phyloP scores from a whole-genome alignment of 2,113 vertebrate species.

The Plecotus auritus region DNA sequence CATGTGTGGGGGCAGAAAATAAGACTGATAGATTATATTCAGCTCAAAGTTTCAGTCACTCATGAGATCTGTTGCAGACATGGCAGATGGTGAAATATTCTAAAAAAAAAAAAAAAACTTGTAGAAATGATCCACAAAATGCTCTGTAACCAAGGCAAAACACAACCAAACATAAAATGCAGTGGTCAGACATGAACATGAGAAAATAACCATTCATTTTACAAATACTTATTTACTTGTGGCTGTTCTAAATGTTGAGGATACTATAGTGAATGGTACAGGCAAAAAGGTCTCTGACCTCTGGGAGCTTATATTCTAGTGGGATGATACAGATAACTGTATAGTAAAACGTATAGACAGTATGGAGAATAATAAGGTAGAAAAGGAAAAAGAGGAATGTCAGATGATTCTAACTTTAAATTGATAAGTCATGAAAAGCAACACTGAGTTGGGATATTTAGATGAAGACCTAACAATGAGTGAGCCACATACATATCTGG shows the following conservation, averaged over 20 bases:
- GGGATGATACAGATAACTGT: not conserved
- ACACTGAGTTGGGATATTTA: not conserved
- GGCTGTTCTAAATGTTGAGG: not conserved
- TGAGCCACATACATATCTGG: not conserved
- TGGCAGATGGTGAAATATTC: slow-evolving; percentile 74
- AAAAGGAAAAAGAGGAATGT: not conserved
- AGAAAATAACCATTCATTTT: not conserved
- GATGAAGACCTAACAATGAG: not conserved
- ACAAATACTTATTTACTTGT: not conserved
- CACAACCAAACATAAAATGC: not conserved
- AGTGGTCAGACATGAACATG: not conserved
- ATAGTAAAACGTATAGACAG: not conserved
- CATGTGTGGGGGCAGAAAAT: slow-evolving; percentile 64
- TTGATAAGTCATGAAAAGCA: not conserved
- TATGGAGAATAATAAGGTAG: not conserved
- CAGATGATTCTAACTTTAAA: not conserved
- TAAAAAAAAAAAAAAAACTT: slow-evolving; percentile 73
- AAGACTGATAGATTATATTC: slow-evolving; percentile 76
- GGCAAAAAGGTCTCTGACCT: not conserved
- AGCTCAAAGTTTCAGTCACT: slow-evolving; percentile 75
- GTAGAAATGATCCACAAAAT: slow-evolving; percentile 51
- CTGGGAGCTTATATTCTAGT: not conserved
- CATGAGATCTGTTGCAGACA: slow-evolving; percentile 71
- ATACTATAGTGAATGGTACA: not conserved
- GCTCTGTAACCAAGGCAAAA: slow-evolving; percentile 10